These are phyloP conservation scores for Gymnocephalus cernua DNA, from an alignment of 2,113 vertebrate genomes.

Conservation along the genomic window DNA sequence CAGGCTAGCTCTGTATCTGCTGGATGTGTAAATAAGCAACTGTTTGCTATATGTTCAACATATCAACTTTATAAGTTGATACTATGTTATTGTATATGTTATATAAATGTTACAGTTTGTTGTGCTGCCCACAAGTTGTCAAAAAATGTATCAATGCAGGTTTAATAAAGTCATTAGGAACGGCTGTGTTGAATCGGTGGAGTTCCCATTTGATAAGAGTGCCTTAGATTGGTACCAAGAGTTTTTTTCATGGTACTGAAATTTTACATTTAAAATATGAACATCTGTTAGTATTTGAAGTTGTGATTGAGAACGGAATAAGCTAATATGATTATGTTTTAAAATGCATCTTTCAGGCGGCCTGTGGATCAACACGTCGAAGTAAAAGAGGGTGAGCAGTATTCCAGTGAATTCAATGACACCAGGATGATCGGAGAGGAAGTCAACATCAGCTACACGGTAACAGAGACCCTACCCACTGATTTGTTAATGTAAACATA, in stretches of 20 bases:
- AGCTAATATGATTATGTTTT: neutral
- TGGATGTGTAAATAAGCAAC: no score
- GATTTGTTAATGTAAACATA: neutral
- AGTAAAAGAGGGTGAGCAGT: slow-evolving; percentile 87
- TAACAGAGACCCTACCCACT: slow-evolving; percentile 76
- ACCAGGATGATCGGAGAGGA: slow-evolving; percentile 90
- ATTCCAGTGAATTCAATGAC: slow-evolving; percentile 85
- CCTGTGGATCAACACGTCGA: slow-evolving; percentile 86
- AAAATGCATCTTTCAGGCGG: slow-evolving; percentile 36
- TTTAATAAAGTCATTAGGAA: neutral
- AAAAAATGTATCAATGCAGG: neutral
- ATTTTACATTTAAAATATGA: neutral
- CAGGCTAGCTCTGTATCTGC: no score
- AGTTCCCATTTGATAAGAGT: no score
- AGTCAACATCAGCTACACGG: slow-evolving; percentile 90
- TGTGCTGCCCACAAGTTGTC: neutral
- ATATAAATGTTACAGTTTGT: neutral
- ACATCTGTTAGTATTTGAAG: neutral
- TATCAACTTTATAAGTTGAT: no score
- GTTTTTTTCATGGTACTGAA: neutral
- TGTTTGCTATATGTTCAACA: no score
- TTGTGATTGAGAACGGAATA: neutral
- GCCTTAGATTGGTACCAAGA: no score
- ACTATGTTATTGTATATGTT: no score
- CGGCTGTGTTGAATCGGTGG: neutral